Conservation (phyloP, 1,140 invertebrate species). For the Holotrichia oblita region DNA sequence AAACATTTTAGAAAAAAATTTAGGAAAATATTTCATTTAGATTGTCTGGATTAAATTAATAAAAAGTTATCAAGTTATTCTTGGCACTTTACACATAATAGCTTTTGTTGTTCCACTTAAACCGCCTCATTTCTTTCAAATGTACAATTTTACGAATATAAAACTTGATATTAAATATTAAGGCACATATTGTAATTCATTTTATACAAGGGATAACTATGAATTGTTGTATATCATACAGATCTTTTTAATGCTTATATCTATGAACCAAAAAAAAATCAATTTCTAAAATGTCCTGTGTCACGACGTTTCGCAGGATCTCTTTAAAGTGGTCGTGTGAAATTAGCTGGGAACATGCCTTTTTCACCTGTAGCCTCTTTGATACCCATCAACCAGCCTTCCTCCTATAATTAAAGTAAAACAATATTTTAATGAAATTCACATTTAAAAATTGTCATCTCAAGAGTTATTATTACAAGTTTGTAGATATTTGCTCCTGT, state of each 20-base stretch:
- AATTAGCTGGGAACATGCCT: conserved; percentile 98
- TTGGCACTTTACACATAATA: neutral
- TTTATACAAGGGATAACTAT: conserved; percentile 37
- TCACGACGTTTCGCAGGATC: neutral
- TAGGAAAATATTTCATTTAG: neutral
- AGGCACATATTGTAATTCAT: conserved; percentile 33
- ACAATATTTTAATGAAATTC: too few species aligned
- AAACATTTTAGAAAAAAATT: neutral
- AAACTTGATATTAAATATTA: conserved; percentile 6
- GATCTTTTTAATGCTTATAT: conserved; percentile 38
- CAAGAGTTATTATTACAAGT: too few species aligned
- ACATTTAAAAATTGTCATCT: too few species aligned
- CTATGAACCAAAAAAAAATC: conserved; percentile 17
- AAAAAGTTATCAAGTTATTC: neutral
- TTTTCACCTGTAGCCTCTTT: conserved; percentile 89
- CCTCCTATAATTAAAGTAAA: conserved; percentile 77
- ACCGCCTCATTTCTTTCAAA: neutral
- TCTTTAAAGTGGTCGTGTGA: conserved; percentile 89
- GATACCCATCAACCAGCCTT: conserved; percentile 97
- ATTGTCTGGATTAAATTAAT: neutral
- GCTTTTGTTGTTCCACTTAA: neutral
- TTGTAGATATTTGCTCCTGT: too few species aligned
- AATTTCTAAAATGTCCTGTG: neutral
- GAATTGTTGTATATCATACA: conserved; percentile 39
- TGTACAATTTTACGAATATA: conserved; percentile 17